A percentile compares a stretch with the other conserved stretches of the same genome.
Conservation (phyloP, 2,797 vertebrate genomes). For the Dallia pectoralis region DNA sequence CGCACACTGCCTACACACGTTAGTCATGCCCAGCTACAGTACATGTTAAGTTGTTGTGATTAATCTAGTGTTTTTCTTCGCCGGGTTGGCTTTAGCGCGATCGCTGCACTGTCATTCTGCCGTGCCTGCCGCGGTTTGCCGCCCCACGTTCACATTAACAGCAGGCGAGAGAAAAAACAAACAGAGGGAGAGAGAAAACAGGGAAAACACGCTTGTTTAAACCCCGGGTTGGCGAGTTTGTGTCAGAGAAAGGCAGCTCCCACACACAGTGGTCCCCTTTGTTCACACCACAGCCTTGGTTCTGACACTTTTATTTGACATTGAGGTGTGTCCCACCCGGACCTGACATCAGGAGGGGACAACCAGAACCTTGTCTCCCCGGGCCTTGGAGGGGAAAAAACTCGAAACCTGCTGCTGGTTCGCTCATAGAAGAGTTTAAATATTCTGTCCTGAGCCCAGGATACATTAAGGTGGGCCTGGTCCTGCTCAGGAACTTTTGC, state of each 20-base stretch:
- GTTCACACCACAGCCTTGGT: constrained; percentile 59
- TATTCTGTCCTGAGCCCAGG: no score
- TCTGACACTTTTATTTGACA: constrained; percentile 66
- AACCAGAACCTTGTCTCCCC: no score
- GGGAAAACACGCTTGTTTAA: neutral
- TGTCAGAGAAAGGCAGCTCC: constrained; percentile 22
- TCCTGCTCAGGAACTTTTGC: constrained; percentile 29
- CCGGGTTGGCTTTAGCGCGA: constrained; percentile 40
- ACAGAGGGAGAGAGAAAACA: constrained; percentile 23
- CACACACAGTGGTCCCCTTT: constrained; percentile 57
- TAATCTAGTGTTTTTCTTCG: constrained; percentile 36
- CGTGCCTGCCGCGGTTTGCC: neutral
- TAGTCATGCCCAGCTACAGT: constrained; percentile 39
- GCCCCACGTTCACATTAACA: constrained; percentile 19
- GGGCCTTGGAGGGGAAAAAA: no score
- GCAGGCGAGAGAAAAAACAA: constrained; percentile 19
- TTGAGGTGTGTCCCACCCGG: constrained; percentile 40
- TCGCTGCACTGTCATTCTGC: constrained; percentile 35
- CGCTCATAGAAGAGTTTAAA: no score
- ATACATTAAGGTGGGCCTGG: no score
- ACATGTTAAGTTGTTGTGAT: constrained; percentile 49
- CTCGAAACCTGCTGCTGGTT: no score
- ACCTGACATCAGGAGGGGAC: no score
- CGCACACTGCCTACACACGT: constrained; percentile 38
- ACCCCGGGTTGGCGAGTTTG: constrained; percentile 2